Percentiles rank a stretch among this genome's conserved stretches.
These are phyloP conservation scores for Andrena praecox DNA, from an alignment of 2,888 invertebrate species.

Conservation along the genomic window DNA sequence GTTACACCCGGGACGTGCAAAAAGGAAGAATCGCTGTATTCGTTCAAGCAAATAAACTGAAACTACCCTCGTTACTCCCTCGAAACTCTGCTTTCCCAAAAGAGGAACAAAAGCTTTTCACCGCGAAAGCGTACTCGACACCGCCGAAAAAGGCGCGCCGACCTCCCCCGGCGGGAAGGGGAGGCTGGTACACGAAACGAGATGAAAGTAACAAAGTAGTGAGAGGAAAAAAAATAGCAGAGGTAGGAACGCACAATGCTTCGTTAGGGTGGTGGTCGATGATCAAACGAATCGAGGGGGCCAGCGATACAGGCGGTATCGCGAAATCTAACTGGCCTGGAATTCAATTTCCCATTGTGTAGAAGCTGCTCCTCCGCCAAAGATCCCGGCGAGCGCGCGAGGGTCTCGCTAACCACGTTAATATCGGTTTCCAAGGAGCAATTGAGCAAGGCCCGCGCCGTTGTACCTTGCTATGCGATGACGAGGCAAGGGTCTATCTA, in stretches of 20 bases:
- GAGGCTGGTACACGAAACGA: neutral
- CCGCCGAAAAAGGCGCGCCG: neutral
- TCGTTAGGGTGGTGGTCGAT: constrained; percentile 28
- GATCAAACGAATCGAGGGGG: constrained; percentile 3
- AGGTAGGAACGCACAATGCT: constrained; percentile 30
- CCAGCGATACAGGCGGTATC: constrained; percentile 3
- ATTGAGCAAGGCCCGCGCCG: constrained; percentile 57
- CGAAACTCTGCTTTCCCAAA: neutral
- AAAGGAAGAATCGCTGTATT: no score
- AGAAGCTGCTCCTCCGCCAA: constrained; percentile 18
- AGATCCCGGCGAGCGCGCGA: constrained; percentile 27
- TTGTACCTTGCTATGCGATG: constrained; percentile 63
- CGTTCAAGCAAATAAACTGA: no score
- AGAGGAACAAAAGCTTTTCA: neutral
- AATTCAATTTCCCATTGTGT: constrained; percentile 58
- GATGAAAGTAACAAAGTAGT: neutral
- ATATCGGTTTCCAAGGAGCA: constrained; percentile 67
- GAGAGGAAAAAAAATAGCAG: no score
- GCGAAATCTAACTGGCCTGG: constrained; percentile 36
- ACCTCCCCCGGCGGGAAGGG: neutral
- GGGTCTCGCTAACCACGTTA: constrained; percentile 59
- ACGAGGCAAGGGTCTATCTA: constrained; percentile 73
- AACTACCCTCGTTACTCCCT: no score
- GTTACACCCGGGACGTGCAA: no score
- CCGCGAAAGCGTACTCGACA: neutral